Evolutionary conservation across 2,797 vertebrate species (phyloP).

Genomic region (Enteromius mattozi): DNA sequence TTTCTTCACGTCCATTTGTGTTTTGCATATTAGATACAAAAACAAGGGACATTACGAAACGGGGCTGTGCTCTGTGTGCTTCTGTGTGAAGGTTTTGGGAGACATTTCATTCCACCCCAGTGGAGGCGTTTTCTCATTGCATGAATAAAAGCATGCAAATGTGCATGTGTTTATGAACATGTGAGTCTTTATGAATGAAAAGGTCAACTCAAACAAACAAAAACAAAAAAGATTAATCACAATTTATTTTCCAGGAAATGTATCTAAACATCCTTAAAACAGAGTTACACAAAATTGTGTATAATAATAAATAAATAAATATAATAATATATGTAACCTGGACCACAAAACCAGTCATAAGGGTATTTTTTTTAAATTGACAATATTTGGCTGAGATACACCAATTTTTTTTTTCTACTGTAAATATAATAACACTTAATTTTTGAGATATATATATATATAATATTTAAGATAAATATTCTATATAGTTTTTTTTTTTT

Average conservation of each 20-base stretch:
- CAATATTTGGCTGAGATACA: too few species aligned
- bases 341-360: too few species aligned
- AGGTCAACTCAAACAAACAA: neutral
- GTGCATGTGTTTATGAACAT: neutral
- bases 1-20: slow-evolving; percentile 9
- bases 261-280: neutral
- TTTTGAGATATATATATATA: too few species aligned
- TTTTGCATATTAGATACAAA: slow-evolving; percentile 29
- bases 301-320: too few species aligned
- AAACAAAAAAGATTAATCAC: neutral
- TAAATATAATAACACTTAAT: too few species aligned
- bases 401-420: too few species aligned
- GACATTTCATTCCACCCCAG: slow-evolving; percentile 23
- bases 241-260: neutral
- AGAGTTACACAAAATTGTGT: neutral
- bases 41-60: slow-evolving; percentile 14
- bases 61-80: slow-evolving; percentile 22
- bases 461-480: too few species aligned
- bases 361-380: too few species aligned
- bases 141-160: neutral
- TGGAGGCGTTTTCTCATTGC: neutral
- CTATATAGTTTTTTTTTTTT: too few species aligned
- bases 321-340: too few species aligned
- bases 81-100: neutral
- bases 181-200: neutral